Conservation (phyloP, 2,113 vertebrate species). For the Lophotis ruficrista region DNA sequence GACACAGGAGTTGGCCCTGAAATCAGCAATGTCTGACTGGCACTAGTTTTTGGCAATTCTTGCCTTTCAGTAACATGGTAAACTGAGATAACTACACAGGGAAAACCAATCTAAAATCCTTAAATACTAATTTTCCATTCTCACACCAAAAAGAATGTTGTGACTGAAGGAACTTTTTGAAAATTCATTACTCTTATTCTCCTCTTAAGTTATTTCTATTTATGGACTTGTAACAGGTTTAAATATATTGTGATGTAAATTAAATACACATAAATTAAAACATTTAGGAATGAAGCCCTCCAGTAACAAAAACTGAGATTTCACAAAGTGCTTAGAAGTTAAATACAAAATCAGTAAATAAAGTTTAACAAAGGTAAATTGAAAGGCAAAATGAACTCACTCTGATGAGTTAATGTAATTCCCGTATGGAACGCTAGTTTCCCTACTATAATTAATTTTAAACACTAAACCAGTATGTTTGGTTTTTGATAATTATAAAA, state of each 20-base stretch:
- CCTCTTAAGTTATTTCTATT: not conserved
- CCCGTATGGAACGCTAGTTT: slow-evolving; percentile 62
- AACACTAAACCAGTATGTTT: slow-evolving; percentile 52
- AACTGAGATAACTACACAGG: not conserved
- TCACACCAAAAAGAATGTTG: not conserved
- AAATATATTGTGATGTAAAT: not conserved
- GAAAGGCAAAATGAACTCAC: slow-evolving; percentile 55
- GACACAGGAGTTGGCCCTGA: not conserved
- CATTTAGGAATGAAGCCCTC: not conserved
- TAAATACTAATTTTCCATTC: not conserved
- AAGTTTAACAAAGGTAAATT: slow-evolving; percentile 57
- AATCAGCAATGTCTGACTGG: not conserved
- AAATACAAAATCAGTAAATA: slow-evolving; percentile 44
- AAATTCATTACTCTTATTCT: not conserved
- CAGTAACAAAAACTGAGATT: not conserved
- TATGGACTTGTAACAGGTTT: not conserved
- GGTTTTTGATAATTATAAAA: slow-evolving; percentile 63
- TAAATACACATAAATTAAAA: not conserved
- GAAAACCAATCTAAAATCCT: not conserved
- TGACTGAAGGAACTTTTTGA: not conserved
- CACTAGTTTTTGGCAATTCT: not conserved
- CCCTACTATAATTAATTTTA: slow-evolving; percentile 63
- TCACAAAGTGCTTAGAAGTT: slow-evolving; percentile 12
- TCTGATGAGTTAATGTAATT: slow-evolving; percentile 56
- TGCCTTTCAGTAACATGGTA: not conserved